phyloP scores from a whole-genome alignment of 2,888 invertebrate species.

The Rhorus exstirpatorius region DNA sequence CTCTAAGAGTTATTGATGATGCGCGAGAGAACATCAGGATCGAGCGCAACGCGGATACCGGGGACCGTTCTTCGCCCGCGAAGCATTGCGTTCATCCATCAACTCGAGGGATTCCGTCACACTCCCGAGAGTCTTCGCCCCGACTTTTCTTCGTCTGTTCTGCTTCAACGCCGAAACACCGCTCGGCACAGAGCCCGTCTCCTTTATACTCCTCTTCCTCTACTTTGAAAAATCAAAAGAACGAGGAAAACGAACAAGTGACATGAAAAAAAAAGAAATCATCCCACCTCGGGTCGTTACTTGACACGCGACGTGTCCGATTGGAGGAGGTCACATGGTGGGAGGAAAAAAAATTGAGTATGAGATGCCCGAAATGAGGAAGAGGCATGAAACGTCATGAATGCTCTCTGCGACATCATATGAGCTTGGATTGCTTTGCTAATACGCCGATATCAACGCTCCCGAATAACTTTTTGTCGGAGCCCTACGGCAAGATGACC shows the following conservation, averaged over 20 bases:
- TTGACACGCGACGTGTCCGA: background rate
- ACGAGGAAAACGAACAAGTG: background rate
- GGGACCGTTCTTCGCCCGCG: slow-evolving; percentile 48
- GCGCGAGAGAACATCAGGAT: slow-evolving; percentile 58
- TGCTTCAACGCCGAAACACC: slow-evolving; percentile 50
- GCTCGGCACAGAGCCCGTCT: background rate
- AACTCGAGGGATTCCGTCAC: slow-evolving; percentile 65
- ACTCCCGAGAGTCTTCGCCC: slow-evolving; percentile 27
- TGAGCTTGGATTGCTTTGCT: background rate
- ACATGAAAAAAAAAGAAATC: slow-evolving; percentile 10
- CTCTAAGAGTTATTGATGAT: slow-evolving; percentile 73
- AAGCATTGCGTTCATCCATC: slow-evolving; percentile 68
- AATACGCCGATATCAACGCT: background rate
- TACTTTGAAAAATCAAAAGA: slow-evolving; percentile 35
- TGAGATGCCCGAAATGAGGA: background rate
- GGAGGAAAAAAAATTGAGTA: background rate
- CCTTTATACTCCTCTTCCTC: background rate
- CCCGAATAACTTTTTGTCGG: slow-evolving; percentile 23
- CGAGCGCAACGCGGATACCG: slow-evolving; percentile 66
- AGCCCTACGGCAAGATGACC: slow-evolving; percentile 40
- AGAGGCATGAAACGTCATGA: no score
- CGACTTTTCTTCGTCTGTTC: slow-evolving; percentile 57
- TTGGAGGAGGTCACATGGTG: background rate
- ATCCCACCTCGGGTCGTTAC: slow-evolving; percentile 5
- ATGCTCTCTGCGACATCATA: no score